Conservation (phyloP, 2,797 vertebrate species). For the Pseudomugil gertrudae region DNA sequence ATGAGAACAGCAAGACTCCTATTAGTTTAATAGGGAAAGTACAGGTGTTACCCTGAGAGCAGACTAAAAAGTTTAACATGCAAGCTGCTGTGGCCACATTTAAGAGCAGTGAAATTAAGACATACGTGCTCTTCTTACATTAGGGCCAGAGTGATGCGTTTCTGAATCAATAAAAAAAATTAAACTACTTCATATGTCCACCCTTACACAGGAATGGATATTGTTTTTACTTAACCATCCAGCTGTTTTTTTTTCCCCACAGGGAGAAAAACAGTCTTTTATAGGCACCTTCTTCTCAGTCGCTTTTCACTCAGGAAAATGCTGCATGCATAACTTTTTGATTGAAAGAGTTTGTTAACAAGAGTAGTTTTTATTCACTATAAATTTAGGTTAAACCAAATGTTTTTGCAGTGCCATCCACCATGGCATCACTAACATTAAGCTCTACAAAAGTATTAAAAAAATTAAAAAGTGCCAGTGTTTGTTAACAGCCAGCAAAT, state of each 20-base stretch:
- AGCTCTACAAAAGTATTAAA: background rate
- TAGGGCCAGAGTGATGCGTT: slow-evolving; percentile 9
- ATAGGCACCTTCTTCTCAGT: background rate
- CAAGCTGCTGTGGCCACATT: slow-evolving; percentile 10
- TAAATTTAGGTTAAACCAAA: too few species aligned
- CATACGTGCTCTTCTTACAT: slow-evolving; percentile 17
- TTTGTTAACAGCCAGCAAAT: background rate
- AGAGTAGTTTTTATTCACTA: too few species aligned
- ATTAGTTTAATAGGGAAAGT: background rate
- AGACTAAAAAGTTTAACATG: slow-evolving; percentile 1
- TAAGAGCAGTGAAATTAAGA: slow-evolving; percentile 33
- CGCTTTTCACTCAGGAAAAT: background rate
- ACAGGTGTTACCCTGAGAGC: slow-evolving; percentile 7
- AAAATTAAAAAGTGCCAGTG: background rate
- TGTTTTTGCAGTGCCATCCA: too few species aligned
- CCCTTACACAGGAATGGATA: background rate
- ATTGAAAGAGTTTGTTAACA: too few species aligned
- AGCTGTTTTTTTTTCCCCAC: background rate
- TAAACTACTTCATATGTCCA: slow-evolving; percentile 1
- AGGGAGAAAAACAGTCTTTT: background rate
- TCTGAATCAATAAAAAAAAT: slow-evolving; percentile 6
- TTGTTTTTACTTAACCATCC: background rate
- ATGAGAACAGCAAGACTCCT: slow-evolving; percentile 45
- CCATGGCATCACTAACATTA: background rate
- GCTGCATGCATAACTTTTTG: too few species aligned